Base-by-base conservation (phyloP, 2,113 vertebrate species). In the Thamnophis sirtalis region DNA sequence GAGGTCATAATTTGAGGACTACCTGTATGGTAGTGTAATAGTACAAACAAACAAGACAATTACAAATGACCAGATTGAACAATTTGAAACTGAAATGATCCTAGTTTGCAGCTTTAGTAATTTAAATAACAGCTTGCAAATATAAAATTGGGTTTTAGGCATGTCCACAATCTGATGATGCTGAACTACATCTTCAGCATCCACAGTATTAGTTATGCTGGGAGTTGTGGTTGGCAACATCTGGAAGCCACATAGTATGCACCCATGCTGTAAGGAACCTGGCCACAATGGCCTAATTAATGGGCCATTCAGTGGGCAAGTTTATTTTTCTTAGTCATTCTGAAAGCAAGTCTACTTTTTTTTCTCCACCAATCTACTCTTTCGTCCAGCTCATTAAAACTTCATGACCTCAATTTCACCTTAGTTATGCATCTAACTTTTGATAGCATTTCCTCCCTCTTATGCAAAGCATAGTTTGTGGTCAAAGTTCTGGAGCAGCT, bases 41-140 rank as follows among this genome's bases (percentile, higher is more conserved):
- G 73, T 88, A n/a, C 13, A 22, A 91, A 8, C 6, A 86, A 43
- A 63, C 55, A 33, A 63, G 9, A 19, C 17, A 19, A 43, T 38
- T 80, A 43, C 33, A 87, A 13, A 86, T 38, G 43, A 3, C 56
- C 51, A 51, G 51, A 26, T 4, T 43, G 26, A 93, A 93, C 51
- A 49, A 95, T 91, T 89, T 92, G 86, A 68, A 92, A 86, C 86
- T 89, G 86, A 93, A 89, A 55, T 86, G 68, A 9, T 50, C 56
- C 84, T 87, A 90, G 43, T 19, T 88, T 43, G 28, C 7, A 58
- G 22, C 33, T 86, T 87, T 49, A 94, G 6, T 58, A 21, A 6
- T 10, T 63, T 88, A 90, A 94, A 84, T 24, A 5, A 43, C 38
- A 90, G 51, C 87, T 3, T 58, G 84, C 19, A 92, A 89, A 90